A percentile compares a stretch with the other conserved stretches of the same genome.
phyloP scores from a whole-genome alignment of 2,113 vertebrate species.

The Pseudopipra pipra region DNA sequence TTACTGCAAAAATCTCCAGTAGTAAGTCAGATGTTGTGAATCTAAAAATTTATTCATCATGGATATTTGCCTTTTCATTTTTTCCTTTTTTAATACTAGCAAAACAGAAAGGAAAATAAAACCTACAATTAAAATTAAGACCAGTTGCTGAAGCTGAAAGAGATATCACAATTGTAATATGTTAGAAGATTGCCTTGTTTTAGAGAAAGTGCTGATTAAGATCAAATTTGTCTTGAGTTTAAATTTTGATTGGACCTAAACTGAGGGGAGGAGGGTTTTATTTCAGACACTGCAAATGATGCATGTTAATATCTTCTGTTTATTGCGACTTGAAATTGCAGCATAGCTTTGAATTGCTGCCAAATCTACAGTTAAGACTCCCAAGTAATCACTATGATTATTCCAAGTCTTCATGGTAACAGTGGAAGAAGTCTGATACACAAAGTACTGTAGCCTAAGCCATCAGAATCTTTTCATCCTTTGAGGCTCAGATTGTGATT shows the following conservation, averaged over 20 bases:
- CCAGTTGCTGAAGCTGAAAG: constrained; percentile 10
- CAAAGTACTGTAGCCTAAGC: not conserved
- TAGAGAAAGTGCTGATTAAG: constrained; percentile 57
- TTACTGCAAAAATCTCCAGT: not conserved
- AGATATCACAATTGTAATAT: not conserved
- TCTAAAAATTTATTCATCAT: not conserved
- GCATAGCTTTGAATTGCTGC: constrained; percentile 48
- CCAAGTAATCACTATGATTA: constrained; percentile 52
- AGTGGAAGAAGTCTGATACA: not conserved
- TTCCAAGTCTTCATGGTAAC: constrained; percentile 38
- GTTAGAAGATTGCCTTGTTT: constrained; percentile 30
- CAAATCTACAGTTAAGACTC: constrained; percentile 46
- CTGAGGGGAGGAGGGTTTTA: not conserved
- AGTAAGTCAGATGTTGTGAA: not conserved
- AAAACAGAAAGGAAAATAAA: not conserved
- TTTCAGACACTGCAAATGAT: constrained; percentile 46
- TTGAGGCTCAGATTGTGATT: not conserved
- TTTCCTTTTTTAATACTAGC: not conserved
- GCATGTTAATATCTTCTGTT: constrained; percentile 46
- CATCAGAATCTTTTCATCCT: constrained; percentile 6
- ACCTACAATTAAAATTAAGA: not conserved
- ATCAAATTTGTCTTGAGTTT: constrained; percentile 47
- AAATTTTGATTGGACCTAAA: constrained; percentile 41
- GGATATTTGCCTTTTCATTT: not conserved
- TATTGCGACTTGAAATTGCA: constrained; percentile 60